phyloP scores from a whole-genome alignment of 2,888 invertebrate genomes.

The Meiosimyza decipiens region DNA sequence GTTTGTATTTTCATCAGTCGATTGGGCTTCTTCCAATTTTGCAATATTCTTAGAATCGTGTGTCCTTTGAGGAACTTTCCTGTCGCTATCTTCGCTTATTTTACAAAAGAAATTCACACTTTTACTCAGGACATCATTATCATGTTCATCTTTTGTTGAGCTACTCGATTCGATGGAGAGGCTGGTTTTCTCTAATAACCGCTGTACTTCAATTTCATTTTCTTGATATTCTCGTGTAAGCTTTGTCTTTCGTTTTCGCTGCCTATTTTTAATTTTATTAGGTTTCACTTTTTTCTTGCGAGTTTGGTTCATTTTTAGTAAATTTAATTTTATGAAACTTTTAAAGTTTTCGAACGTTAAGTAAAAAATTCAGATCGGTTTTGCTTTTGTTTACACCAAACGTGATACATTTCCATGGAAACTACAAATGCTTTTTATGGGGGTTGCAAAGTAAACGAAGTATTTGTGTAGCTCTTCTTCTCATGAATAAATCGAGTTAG shows the following conservation, averaged over 20 bases:
- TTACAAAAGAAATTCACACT: constrained; percentile 54
- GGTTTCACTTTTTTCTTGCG: constrained; percentile 33
- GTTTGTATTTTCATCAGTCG: constrained; percentile 20
- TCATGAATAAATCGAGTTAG: no score
- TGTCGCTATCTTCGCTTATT: constrained; percentile 23
- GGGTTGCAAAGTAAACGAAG: no score
- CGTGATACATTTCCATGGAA: no score
- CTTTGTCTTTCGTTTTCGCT: constrained; percentile 53
- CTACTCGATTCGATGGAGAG: constrained; percentile 40
- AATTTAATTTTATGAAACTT: no score
- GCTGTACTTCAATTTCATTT: constrained; percentile 56
- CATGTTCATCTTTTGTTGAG: constrained; percentile 34
- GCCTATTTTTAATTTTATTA: constrained; percentile 30
- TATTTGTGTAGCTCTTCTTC: no score
- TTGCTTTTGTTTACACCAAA: no score
- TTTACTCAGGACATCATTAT: constrained; percentile 39
- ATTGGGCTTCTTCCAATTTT: not conserved
- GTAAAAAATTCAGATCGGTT: no score
- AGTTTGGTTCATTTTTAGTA: not conserved
- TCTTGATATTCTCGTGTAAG: constrained; percentile 55
- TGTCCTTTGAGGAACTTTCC: constrained; percentile 10
- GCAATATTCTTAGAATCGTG: not conserved
- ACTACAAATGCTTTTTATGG: no score
- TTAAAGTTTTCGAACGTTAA: no score
- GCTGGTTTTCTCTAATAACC: constrained; percentile 48